Conservation (phyloP, 2,113 vertebrate species). For the Pedetes capensis region DNA sequence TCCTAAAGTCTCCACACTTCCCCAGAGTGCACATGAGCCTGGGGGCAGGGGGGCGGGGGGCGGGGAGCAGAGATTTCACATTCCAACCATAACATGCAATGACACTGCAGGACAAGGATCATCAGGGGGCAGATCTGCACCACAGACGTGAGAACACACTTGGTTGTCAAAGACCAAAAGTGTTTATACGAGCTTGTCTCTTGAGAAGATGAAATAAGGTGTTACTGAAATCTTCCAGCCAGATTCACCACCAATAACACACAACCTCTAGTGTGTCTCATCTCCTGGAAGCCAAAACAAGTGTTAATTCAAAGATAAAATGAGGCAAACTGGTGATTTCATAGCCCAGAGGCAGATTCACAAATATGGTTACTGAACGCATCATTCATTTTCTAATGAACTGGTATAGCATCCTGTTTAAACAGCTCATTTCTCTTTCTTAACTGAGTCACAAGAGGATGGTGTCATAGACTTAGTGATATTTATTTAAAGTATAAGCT, state of each 20-base stretch:
- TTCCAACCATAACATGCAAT: too few species aligned
- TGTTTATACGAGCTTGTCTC: neutral
- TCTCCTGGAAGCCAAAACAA: conserved; percentile 29
- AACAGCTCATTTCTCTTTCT: neutral
- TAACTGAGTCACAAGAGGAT: neutral
- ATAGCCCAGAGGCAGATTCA: neutral
- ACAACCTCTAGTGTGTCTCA: neutral
- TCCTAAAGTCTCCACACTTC: too few species aligned
- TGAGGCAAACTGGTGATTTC: neutral
- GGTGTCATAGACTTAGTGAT: neutral
- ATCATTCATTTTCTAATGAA: conserved; percentile 22
- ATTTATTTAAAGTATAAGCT: conserved; percentile 9
- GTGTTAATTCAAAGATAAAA: conserved; percentile 24
- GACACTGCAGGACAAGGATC: neutral
- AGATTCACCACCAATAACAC: neutral
- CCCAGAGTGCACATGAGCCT: too few species aligned
- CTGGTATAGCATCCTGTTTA: neutral
- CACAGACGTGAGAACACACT: rapidly evolving
- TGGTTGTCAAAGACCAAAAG: neutral
- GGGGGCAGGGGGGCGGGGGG: too few species aligned
- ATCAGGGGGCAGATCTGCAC: neutral
- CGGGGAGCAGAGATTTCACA: too few species aligned
- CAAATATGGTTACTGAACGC: neutral
- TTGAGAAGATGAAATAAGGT: neutral
- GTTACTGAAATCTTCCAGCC: neutral